Evolutionary conservation across 2,888 invertebrate species (phyloP), one percentile per base, ranked within the genome.

Genomic region (Odontocerum albicorne): DNA sequence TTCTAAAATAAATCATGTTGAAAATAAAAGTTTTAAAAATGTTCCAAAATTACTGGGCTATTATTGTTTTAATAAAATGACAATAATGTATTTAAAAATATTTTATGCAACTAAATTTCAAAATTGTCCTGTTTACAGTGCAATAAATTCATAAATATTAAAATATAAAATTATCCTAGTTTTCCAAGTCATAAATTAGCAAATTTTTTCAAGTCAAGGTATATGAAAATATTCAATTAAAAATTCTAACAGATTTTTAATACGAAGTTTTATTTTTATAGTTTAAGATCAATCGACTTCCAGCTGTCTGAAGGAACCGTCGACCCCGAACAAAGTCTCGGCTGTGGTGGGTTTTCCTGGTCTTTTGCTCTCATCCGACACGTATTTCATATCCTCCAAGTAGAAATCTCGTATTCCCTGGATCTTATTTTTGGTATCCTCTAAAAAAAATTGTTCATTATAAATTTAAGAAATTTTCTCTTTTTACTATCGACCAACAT

Each of bases 241-340:
- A n/a, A n/a, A n/a, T n/a, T 27, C 27, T 27, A 27, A 7, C 27
- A 27, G 27, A 27, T 7, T 27, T 27, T 27, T 4, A 27, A 27
- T 27, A 27, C 27, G 4, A 27, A 27, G 27, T 27, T n/a, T n/a
- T n/a, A n/a, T n/a, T 27, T 27, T 27, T 7, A 27, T 7, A 27
- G 27, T 4, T 27, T 27, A 27, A 10, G 10, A 20, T 40, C 21
- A 71, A 66, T 82, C 81, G 58, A 81, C 73, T 43, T 75, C 72
- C 16, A 81, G 69, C 64, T 79, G 71, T 60, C 80, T 70, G 64
- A 81, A 81, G 6, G 80, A 79, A 12, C 81, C 81, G 13, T 80
- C 80, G 1, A 74, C 62, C n/a, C 83, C 83, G 60, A 82, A 83
- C 61, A 81, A 67, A 13, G 73, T 73, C 47, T 77, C 74, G 0